Percentiles rank a stretch among this genome's conserved stretches.
Conservation (phyloP, 1,140 invertebrate species). For the Nomia melanderi region DNA sequence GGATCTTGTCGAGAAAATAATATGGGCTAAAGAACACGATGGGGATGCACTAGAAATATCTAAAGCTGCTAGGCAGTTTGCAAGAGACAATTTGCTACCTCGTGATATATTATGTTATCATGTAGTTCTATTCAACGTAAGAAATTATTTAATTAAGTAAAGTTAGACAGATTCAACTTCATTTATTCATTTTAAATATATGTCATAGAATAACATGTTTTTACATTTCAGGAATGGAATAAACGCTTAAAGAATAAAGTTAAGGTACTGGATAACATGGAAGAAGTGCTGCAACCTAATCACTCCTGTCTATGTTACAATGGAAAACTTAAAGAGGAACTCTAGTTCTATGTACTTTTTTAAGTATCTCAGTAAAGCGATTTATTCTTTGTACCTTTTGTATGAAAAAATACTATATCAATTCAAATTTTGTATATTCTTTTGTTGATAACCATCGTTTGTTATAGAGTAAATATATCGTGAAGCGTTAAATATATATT, state of each 20-base stretch:
- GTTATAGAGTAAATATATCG: neutral
- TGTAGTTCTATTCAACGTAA: conserved; percentile 88
- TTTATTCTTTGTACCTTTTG: conserved; percentile 10
- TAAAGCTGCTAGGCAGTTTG: conserved; percentile 87
- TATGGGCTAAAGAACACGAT: conserved; percentile 92
- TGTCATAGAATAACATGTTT: conserved; percentile 48
- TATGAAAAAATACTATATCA: neutral
- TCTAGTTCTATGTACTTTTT: conserved; percentile 64
- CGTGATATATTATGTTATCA: conserved; percentile 95
- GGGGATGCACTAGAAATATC: conserved; percentile 87
- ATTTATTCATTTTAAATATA: conserved; percentile 50
- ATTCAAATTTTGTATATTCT: neutral
- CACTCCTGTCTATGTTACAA: conserved; percentile 81
- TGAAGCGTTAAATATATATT: no score
- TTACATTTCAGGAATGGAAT: conserved; percentile 86
- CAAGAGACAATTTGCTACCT: conserved; percentile 90
- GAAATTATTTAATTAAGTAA: conserved; percentile 44
- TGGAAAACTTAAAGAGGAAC: conserved; percentile 76
- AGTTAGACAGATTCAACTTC: conserved; percentile 44
- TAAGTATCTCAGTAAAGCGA: conserved; percentile 2
- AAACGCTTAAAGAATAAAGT: conserved; percentile 84
- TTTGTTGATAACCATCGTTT: conserved; percentile 15
- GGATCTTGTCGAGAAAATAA: conserved; percentile 89
- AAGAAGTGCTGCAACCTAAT: conserved; percentile 85
- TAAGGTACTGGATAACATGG: conserved; percentile 86